Conservation (phyloP, 1,140 invertebrate genomes). For the Anastatus disparis region DNA sequence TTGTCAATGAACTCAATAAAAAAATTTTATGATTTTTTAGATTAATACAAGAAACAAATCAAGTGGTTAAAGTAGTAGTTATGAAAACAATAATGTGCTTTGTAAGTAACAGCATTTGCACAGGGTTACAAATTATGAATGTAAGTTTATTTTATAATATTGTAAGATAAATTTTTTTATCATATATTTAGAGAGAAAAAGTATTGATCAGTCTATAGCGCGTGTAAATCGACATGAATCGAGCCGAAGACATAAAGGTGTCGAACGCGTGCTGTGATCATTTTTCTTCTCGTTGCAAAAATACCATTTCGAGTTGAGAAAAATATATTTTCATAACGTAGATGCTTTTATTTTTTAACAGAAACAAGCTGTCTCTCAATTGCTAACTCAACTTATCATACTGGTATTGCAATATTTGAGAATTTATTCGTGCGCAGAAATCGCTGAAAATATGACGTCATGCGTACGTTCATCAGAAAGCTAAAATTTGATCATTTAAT, state of each 20-base stretch:
- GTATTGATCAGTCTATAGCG: too few relatives aligned
- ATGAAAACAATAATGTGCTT: neutral
- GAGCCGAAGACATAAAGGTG: too few relatives aligned
- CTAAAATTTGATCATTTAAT: too few relatives aligned
- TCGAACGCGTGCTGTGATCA: too few relatives aligned
- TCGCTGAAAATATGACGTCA: constrained; percentile 12
- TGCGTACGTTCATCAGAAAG: neutral
- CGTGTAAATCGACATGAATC: neutral
- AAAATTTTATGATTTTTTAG: neutral
- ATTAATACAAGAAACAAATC: constrained; percentile 16
- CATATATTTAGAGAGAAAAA: too few relatives aligned
- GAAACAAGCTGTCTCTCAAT: too few relatives aligned
- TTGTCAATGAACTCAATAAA: too few relatives aligned
- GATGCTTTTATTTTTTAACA: too few relatives aligned
- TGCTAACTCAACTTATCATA: neutral
- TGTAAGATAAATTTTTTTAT: too few relatives aligned
- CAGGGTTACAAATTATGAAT: constrained; percentile 9
- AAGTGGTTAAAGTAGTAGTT: neutral
- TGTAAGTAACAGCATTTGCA: neutral
- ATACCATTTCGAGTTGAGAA: neutral
- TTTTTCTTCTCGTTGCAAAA: neutral
- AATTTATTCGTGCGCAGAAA: constrained; percentile 15
- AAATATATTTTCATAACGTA: neutral
- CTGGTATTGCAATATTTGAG: neutral
- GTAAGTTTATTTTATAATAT: neutral